Evolutionary conservation across 2,888 invertebrate genomes (phyloP).

Genomic region (Nemotelus nigrinus): DNA sequence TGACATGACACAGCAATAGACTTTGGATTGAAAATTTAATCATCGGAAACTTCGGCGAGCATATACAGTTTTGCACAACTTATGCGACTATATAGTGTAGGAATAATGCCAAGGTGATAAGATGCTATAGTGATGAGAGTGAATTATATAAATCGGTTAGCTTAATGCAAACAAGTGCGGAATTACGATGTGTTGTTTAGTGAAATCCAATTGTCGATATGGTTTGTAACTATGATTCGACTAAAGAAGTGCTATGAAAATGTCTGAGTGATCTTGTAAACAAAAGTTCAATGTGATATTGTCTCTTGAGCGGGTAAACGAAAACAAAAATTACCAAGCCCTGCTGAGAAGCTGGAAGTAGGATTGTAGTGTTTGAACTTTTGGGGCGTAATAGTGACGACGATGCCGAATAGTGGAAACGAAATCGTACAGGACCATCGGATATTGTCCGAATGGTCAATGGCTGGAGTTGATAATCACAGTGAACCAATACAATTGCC

Average conservation of each 20-base stretch:
- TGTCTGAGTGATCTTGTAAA: constrained; percentile 20
- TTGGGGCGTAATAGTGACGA: background rate
- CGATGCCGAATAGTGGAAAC: constrained; percentile 54
- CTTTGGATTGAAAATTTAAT: too few relatives aligned
- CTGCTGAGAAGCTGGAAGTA: too few relatives aligned
- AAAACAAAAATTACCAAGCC: background rate
- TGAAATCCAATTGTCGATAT: too few relatives aligned
- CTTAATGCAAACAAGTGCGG: constrained; percentile 11
- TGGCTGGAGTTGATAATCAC: constrained; percentile 58
- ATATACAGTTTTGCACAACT: too few relatives aligned
- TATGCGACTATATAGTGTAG: too few relatives aligned
- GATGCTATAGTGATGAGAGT: background rate
- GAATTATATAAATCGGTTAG: constrained; percentile 13
- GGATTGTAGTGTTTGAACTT: too few relatives aligned
- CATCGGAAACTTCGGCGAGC: too few relatives aligned
- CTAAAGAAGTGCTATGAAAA: too few relatives aligned
- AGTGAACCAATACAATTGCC: constrained; percentile 58
- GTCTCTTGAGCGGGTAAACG: constrained; percentile 9
- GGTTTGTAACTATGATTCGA: too few relatives aligned
- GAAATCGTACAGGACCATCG: constrained; percentile 63
- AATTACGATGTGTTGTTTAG: background rate
- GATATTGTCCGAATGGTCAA: constrained; percentile 61
- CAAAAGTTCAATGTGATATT: constrained; percentile 27
- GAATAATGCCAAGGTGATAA: background rate
- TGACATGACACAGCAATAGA: too few relatives aligned